phyloP scores from a whole-genome alignment of 2,797 vertebrate genomes.

The Iguana delicatissima region DNA sequence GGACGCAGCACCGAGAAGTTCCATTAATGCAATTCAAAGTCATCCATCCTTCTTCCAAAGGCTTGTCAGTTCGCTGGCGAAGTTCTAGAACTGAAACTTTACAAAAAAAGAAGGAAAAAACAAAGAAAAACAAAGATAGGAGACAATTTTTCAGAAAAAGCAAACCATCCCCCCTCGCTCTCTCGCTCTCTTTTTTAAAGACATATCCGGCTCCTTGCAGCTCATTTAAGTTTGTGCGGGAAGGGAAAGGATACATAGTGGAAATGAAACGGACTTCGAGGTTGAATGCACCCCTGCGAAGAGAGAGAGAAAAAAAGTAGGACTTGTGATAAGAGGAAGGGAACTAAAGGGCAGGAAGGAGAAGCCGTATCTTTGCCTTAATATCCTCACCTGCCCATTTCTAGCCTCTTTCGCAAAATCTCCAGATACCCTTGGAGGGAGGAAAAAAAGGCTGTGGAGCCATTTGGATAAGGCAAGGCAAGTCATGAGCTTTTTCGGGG shows the following conservation, averaged over 20 bases:
- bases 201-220: neutral
- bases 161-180: neutral
- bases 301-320: too few relatives aligned
- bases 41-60: neutral
- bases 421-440: too few relatives aligned
- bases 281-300: neutral
- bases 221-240: neutral
- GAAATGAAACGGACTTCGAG: too few relatives aligned
- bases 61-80: neutral
- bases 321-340: neutral
- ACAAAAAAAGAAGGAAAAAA: neutral
- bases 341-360: too few relatives aligned
- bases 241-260: neutral
- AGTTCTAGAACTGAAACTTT: slow-evolving; percentile 2
- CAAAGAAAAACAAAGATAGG: neutral
- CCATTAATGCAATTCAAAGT: neutral
- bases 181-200: neutral
- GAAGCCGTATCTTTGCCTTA: neutral
- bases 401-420: too few relatives aligned
- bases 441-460: accelerated
- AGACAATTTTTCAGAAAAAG: neutral
- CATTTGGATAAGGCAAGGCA: neutral
- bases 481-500: neutral
- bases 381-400: neutral
- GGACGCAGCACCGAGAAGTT: neutral